These are phyloP conservation scores for Chouioia cunea DNA, from an alignment of 2,888 invertebrate genomes.

Conservation along the genomic window DNA sequence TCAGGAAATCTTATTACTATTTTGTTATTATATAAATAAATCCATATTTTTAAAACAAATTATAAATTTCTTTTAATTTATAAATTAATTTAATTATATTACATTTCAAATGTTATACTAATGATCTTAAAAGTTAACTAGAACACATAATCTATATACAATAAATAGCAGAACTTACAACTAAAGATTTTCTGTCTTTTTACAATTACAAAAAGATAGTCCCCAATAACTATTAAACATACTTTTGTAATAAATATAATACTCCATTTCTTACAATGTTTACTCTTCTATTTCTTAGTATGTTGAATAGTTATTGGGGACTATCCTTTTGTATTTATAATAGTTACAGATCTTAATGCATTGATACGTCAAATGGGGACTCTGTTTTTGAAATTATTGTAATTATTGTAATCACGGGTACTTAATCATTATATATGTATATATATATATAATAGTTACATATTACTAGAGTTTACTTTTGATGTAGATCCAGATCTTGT, in stretches of 20 bases:
- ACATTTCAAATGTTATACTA: too few species aligned
- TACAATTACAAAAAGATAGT: slow-evolving; percentile 9
- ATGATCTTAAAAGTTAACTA: too few species aligned
- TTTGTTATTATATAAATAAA: too few species aligned
- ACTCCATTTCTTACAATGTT: too few species aligned
- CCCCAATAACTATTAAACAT: not conserved
- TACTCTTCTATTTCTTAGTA: too few species aligned
- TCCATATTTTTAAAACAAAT: too few species aligned
- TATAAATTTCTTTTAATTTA: too few species aligned
- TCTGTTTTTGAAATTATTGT: slow-evolving; percentile 50
- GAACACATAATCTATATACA: too few species aligned
- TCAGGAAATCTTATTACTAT: too few species aligned
- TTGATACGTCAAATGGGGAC: slow-evolving; percentile 39
- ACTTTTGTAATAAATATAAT: not conserved
- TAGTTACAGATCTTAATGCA: slow-evolving; percentile 4
- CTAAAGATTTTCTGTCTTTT: too few species aligned
- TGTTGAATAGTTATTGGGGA: not conserved
- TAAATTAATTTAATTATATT: too few species aligned
- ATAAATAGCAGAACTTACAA: too few species aligned
- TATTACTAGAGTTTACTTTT: slow-evolving; percentile 72
- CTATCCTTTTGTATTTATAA: slow-evolving; percentile 7
- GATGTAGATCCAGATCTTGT: slow-evolving; percentile 93
- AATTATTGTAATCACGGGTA: not conserved
- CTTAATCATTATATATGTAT: not conserved
- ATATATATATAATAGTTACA: not conserved